Base-by-base conservation (phyloP, 2,113 vertebrate genomes). In the Prinia subflava region DNA sequence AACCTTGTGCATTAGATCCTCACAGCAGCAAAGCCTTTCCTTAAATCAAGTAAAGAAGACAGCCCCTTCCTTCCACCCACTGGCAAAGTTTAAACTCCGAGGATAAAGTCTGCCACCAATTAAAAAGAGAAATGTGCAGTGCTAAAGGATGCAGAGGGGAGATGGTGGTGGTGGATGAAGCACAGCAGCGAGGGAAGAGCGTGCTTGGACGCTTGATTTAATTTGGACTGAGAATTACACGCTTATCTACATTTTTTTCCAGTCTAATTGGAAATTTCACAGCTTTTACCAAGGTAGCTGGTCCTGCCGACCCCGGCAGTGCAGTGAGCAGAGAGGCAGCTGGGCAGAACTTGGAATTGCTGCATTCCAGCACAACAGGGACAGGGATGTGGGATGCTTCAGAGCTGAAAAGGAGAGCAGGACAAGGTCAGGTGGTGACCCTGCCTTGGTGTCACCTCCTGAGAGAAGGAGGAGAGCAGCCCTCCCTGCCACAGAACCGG, bases 301-400 rank as follows among this genome's bases (percentile, higher is more conserved):
- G 25, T 17, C 18, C 68, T 75, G 57, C 59, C 6, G 21, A 33
- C 64, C 83, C 77, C 3, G 0, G 17, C 65, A 7, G 50, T 5
- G 52, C 50, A 2, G 9, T 0, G n/a, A 53, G 83, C 56, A 27
- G 44, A n/a, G 65, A 0, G 0, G 25, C 5, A 41, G 35, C 62
- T 5, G 71, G 60, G 49, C 28, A 63, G 17, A 37, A 13, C 6
- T 7, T 9, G 83, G 55, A 3, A 28, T 62, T n/a, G 13, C 39
- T 59, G 37, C 13, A 0, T 31, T 25, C 71, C 71, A 65, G 89
- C 22, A 42, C 49, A 9, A 0, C 0, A 0, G 1, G 37, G 42
- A 10, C 25, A 2, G 1, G 22, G 70, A 31, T 8, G 8, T 0
- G 0, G 28, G 5, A 0, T 7, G 70, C 20, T 1, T 28, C 4